Evolutionary conservation across 2,797 vertebrate genomes (phyloP), one percentile per base, ranked within the genome.

Genomic region (Nyctibius grandis): DNA sequence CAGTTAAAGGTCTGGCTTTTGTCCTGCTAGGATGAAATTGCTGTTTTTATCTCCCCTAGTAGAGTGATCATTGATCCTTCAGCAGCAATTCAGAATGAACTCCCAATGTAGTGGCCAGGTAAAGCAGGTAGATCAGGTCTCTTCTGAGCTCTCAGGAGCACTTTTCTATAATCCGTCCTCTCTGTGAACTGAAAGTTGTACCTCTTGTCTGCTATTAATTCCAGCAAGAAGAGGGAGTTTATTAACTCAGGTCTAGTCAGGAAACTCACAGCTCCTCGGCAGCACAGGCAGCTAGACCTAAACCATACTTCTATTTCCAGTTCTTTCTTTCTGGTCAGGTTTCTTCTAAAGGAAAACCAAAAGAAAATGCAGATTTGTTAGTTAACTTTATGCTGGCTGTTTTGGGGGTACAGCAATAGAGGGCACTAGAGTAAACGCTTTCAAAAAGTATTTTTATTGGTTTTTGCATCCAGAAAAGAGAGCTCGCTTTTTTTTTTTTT

Each of bases 341-440:
- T 75, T 83, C 33, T 93, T 68, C 44, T 78, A 31, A 84, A 78
- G 54, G 48, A 36, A 38, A 78, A 67, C 11, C 5, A 5, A 61
- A 89, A 42, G 2, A 8, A 48, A 70, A 40, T 15, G 44, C 28
- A 12, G 10, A 34, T 57, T 22, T 76, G 9, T 4, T 10, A 50
- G 36, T n/a, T 50, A 40, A 20, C 2, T 3, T 40, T 26, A 34
- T 67, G 38, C 21, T 40, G 76, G 21, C 53, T 59, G 36, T 79
- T 85, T 59, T 9, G 11, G 22, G 33, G 22, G 48, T 70, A 92
- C 50, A 81, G 81, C 97, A 85, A 78, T 78, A 97, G 97, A 95
- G 94, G 97, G 92, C 93, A 93, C 88, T 89, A 72, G 69, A 91
- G 94, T 63, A 94, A 95, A 84, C 0, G 13, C 64, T 85, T 88